Percentiles rank a stretch among this genome's conserved stretches.
These are phyloP conservation scores for Stegodyphus dumicola DNA, from an alignment of 1,140 invertebrate species.

Conservation along the genomic window DNA sequence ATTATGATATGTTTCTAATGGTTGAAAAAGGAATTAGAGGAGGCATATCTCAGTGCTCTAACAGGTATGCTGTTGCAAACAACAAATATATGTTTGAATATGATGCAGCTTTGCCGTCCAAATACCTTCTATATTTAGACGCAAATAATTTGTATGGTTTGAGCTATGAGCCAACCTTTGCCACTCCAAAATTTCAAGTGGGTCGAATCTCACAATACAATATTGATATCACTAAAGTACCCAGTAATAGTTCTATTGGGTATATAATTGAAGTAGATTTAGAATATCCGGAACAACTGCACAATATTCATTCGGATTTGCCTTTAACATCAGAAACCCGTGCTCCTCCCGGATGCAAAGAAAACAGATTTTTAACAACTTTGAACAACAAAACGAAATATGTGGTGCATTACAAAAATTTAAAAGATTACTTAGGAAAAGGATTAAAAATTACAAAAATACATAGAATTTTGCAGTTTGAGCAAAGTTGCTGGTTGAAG, in stretches of 20 bases:
- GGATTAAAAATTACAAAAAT: conserved; percentile 1
- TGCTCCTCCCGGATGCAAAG: not conserved
- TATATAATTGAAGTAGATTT: conserved; percentile 18
- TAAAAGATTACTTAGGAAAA: not conserved
- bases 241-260: not conserved
- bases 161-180: conserved; percentile 13
- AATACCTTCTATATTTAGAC: conserved; percentile 63
- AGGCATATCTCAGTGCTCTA: conserved; percentile 60
- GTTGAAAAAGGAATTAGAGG: conserved; percentile 59
- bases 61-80: conserved; percentile 64
- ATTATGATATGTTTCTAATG: not conserved
- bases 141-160: conserved; percentile 64
- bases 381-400: not conserved
- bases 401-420: conserved; percentile 3
- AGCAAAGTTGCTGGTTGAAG: conserved; percentile 2
- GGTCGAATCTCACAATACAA: not conserved
- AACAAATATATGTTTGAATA: conserved; percentile 62
- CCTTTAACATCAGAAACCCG: not conserved
- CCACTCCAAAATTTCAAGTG: not conserved
- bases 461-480: conserved; percentile 23
- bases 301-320: not conserved
- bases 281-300: not conserved
- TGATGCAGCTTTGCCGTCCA: conserved; percentile 50
- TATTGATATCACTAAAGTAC: not conserved
- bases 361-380: conserved; percentile 2